phyloP scores from a whole-genome alignment of 1,140 invertebrate genomes.

The Drosophila paulistorum region DNA sequence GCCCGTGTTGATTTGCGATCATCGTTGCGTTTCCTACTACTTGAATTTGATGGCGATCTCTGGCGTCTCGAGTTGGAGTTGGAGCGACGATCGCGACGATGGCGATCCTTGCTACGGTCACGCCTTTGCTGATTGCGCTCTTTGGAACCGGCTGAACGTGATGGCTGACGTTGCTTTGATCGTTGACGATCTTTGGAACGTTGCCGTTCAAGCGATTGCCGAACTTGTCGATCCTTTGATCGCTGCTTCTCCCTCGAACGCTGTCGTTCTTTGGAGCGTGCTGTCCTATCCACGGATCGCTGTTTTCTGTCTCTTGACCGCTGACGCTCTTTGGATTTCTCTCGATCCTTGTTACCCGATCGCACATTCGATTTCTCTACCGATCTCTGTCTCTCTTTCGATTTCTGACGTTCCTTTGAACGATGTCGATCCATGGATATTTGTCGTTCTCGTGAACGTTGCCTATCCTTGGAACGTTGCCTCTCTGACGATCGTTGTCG shows the following conservation, averaged over 20 bases:
- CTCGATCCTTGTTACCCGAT: conserved; percentile 24
- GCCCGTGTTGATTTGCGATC: conserved; percentile 37
- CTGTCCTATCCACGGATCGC: background rate
- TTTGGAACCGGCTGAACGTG: conserved; percentile 23
- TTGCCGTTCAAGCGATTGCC: conserved; percentile 18
- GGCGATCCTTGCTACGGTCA: conserved; percentile 43
- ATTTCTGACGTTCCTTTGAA: conserved; percentile 26
- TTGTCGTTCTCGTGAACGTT: conserved; percentile 28
- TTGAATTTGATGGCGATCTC: conserved; percentile 34
- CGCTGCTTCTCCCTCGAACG: conserved; percentile 28
- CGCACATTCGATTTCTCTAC: conserved; percentile 12
- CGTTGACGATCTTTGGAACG: conserved; percentile 29
- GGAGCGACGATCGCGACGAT: conserved; percentile 23
- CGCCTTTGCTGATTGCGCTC: conserved; percentile 7
- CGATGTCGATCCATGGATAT: conserved; percentile 19
- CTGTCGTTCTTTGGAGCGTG: background rate
- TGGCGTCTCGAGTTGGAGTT: conserved; percentile 7
- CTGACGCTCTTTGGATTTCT: conserved; percentile 35
- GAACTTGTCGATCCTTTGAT: conserved; percentile 25
- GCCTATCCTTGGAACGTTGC: conserved; percentile 23
- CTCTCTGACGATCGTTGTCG: conserved; percentile 21
- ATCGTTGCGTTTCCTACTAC: conserved; percentile 21
- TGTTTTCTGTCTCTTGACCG: conserved; percentile 30
- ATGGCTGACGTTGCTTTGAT: conserved; percentile 37
- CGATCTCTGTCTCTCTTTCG: conserved; percentile 39